Evolutionary conservation across 2,113 vertebrate species (phyloP), one percentile per base, ranked within the genome.

Genomic region (Parotia lawesii): DNA sequence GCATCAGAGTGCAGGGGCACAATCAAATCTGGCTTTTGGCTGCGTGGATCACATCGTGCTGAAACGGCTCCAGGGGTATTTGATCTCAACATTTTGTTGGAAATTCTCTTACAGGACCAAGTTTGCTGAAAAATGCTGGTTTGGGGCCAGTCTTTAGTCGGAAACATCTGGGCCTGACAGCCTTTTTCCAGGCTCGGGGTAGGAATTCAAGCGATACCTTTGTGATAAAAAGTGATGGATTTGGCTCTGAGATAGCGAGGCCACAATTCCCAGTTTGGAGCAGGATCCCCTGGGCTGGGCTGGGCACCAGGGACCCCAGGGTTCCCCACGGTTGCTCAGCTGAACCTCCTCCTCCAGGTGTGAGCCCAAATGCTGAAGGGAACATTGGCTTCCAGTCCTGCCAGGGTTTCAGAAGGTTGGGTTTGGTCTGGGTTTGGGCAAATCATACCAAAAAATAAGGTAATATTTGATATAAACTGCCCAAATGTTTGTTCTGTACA

Each of bases 311-410:
- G 10, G 31, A 35, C 27, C 19, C 82, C 40, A 4, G 0, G 1
- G 29, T 20, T 77, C 77, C 60, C 18, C 2, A 2, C 0, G 1
- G 44, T 35, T 0, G 1, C 60, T 44, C 2, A 1, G 19, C 57
- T 64, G 20, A 65, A 35, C 29, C 19, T 13, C 24, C 33, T 54
- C 18, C 12, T 67, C 48, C n/a, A 29, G 47, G 19, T 27, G 9
- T 50, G 25, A 44, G 15, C 40, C 51, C 66, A 50, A 56, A 38
- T 23, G 35, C 40, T 42, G 24, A 9, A 29, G 20, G 35, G 19
- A 66, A 5, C 9, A 6, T 7, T 53, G 44, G 35, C 21, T 83
- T 54, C n/a, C 15, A 27, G 38, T 40, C 5, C 57, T 58, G 66
- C 35, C 37, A 33, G 35, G n/a, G 4, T 37, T 53, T 82, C 19